Evolutionary conservation across 2,113 vertebrate genomes (phyloP), one percentile per base, ranked within the genome.

Genomic region (Anser brachyrhynchus): DNA sequence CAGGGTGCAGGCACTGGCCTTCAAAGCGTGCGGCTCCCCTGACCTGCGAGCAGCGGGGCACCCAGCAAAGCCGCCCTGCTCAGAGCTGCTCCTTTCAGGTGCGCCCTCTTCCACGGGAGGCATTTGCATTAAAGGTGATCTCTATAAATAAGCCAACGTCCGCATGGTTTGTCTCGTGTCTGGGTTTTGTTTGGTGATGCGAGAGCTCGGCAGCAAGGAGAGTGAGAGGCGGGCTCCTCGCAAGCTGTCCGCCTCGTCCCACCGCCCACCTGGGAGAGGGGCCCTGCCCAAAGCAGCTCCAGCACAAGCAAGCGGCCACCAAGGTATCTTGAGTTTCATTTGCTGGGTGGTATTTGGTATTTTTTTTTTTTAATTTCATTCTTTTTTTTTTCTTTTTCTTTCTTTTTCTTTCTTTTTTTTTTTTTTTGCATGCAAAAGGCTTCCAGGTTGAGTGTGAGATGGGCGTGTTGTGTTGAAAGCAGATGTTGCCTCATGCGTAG

Each of bases 81-180:
- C 21, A 2, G 12, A 39, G 37, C 67, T 43, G 57, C 44, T 65
- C 10, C 2, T 70, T 81, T 35, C 4, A 3, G 31, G 73, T 44
- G 51, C 41, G 5, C 20, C 62, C 59, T 18, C 65, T 31, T 19
- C 58, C 73, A 12, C 1, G 3, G 10, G 93, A 69, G 79, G 67
- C 21, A 0, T 77, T 71, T 10, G 57, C 89, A 91, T 93, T 95
- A 93, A 96, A 97, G 89, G 84, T 15, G 62, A 76, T 91, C 26
- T 87, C 91, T 72, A 14, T 5, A 16, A 75, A 61, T 26, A 14
- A 95, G 86, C 65, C 92, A n/a, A 23, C 1, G 1, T 35, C 0
- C 2, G 4, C 72, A 31, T 82, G 3, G 3, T 87, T 89, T 91
- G 84, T 93, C 89, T 92, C 1, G 6, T 59, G 80, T 52, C 54